These are phyloP conservation scores for Drosophila paulistorum DNA, from an alignment of 1,140 invertebrate genomes.

Conservation along the genomic window DNA sequence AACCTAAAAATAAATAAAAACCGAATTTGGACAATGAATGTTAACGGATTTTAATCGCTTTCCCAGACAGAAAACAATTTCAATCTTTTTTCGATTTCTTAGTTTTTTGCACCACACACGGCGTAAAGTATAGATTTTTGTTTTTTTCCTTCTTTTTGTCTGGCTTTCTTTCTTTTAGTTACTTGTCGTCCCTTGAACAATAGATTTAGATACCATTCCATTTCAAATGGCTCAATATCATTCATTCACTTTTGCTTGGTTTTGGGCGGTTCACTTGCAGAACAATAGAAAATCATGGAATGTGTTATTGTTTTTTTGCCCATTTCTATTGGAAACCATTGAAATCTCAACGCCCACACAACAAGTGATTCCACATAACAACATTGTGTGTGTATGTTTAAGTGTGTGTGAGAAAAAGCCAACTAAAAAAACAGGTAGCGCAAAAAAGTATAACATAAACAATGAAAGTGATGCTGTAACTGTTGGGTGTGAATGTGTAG, in stretches of 20 bases:
- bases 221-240: conserved; percentile 44
- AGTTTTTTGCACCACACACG: conserved; percentile 57
- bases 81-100: conserved; percentile 41
- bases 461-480: conserved; percentile 14
- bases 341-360: conserved; percentile 68
- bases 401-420: conserved; percentile 9
- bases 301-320: conserved; percentile 5
- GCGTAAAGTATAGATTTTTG: neutral
- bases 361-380: conserved; percentile 45
- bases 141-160: neutral
- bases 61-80: conserved; percentile 60
- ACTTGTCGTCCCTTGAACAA: conserved; percentile 34
- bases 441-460: neutral
- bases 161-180: conserved; percentile 32
- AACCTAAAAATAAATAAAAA: conserved; percentile 38
- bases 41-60: conserved; percentile 67
- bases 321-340: conserved; percentile 46
- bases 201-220: conserved; percentile 43
- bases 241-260: conserved; percentile 15
- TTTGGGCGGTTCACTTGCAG: conserved; percentile 12
- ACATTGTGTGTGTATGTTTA: neutral
- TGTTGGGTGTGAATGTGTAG: conserved; percentile 1
- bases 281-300: conserved; percentile 19
- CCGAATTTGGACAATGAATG: conserved; percentile 30
- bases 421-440: conserved; percentile 15